Evolutionary conservation across 2,113 vertebrate species (phyloP), one percentile per base, ranked within the genome.

Genomic region (Larimichthys polyactis): DNA sequence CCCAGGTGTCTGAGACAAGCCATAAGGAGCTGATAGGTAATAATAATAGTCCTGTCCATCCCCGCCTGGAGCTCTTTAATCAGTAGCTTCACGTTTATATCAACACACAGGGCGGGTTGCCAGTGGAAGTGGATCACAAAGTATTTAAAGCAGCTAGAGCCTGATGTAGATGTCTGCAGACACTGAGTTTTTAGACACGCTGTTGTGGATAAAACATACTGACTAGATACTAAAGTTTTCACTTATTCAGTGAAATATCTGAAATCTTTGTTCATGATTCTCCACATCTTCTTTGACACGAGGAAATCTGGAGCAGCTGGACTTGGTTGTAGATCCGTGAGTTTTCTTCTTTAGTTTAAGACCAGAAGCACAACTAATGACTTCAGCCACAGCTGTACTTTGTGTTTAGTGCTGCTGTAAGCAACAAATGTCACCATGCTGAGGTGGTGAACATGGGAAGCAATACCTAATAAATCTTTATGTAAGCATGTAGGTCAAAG

Each of bases 21-120:
- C 78, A 48, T 67, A 85, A 58, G 73, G 84, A 64, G 46, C 71
- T 83, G 78, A 86, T 87, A 86, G 84, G 90, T 90, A 88, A 85
- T 69, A 52, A 83, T 71, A 69, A 75, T 70, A 40, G 64, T 58
- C 32, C 67, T 14, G 43, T 82, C 62, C 72, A 69, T 52, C 52
- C 52, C 40, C 43, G 52, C 74, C 58, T 68, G 51, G 74, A 82
- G 82, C 51, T 81, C 87, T 87, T 89, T 84, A 84, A 84, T 87
- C 84, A 86, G 44, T 22, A 4, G 36, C 55, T 63, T 48, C 44
- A 60, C 27, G 5, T 68, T 67, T 73, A 57, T 83, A 20, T 49
- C 46, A 29, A 12, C 48, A 15, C 62, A 74, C 66, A 32, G 36
- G 79, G 9, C 9, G 22, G 60, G 20, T 24, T 75, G 74, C 57